These are phyloP conservation scores for Anas flavirostris DNA, from an alignment of 2,797 vertebrate genomes.

Conservation along the genomic window DNA sequence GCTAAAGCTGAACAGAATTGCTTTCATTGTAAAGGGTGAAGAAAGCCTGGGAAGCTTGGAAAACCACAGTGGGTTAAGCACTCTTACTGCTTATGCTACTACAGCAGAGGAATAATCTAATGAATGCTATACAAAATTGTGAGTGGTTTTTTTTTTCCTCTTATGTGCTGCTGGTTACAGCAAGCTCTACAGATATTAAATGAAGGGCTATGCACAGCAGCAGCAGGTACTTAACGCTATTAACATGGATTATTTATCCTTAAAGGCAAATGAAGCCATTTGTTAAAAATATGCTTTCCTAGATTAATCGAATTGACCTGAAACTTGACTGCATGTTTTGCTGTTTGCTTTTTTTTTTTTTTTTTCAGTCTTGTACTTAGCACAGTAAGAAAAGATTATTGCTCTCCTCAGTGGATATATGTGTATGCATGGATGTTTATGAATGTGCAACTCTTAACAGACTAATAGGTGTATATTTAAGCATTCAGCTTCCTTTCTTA, in stretches of 20 bases:
- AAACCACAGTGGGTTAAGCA: constrained; percentile 44
- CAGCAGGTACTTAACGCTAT: constrained; percentile 4
- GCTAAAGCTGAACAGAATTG: constrained; percentile 12
- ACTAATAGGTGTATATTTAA: neutral
- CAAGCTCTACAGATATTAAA: constrained; percentile 21
- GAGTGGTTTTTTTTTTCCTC: neutral
- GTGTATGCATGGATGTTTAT: neutral
- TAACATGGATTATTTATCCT: constrained; percentile 1
- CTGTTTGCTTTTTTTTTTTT: neutral
- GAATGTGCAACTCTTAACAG: neutral
- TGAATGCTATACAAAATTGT: neutral
- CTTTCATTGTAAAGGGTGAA: neutral
- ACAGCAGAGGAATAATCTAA: constrained; percentile 15
- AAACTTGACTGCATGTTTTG: constrained; percentile 13
- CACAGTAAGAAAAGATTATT: neutral
- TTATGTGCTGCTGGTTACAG: constrained; percentile 16
- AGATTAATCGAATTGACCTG: constrained; percentile 34
- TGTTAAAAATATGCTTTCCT: constrained; percentile 40
- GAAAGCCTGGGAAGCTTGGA: neutral
- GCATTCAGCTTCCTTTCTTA: neutral
- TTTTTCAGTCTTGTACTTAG: neutral
- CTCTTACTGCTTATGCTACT: neutral
- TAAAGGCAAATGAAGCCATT: constrained; percentile 21
- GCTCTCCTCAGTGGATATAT: neutral
- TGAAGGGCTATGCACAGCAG: neutral